phyloP scores from a whole-genome alignment of 2,888 invertebrate genomes.

The Apeira syringaria region DNA sequence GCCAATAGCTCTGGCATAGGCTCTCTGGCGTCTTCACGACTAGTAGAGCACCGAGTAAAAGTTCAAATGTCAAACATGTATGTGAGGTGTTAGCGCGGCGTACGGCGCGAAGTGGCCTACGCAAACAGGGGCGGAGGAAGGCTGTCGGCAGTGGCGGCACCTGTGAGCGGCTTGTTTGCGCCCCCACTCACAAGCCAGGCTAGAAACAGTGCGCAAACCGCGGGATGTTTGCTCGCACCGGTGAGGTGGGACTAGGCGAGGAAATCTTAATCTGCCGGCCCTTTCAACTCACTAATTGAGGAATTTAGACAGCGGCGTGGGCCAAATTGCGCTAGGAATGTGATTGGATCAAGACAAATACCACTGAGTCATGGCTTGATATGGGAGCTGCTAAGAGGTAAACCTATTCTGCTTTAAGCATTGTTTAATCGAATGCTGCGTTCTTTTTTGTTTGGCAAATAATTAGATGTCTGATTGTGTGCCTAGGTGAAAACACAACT shows the following conservation, averaged over 20 bases:
- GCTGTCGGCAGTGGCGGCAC: slow-evolving; percentile 52
- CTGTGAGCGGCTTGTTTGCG: slow-evolving; percentile 69
- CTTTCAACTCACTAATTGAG: slow-evolving; percentile 49
- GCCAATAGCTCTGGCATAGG: too few relatives aligned
- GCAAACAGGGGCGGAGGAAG: slow-evolving; percentile 58
- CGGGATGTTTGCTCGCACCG: slow-evolving; percentile 61
- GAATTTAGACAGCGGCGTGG: slow-evolving; percentile 34
- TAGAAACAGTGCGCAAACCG: slow-evolving; percentile 69
- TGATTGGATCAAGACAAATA: slow-evolving; percentile 24
- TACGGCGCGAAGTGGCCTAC: slow-evolving; percentile 55
- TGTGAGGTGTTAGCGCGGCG: slow-evolving; percentile 35
- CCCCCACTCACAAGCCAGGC: slow-evolving; percentile 70
- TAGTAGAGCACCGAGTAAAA: slow-evolving; percentile 29
- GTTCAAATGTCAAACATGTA: slow-evolving; percentile 50
- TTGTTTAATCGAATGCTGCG: too few relatives aligned
- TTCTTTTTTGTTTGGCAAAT: too few relatives aligned
- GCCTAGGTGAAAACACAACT: too few relatives aligned
- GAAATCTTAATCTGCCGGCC: slow-evolving; percentile 70
- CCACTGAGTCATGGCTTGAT: slow-evolving; percentile 13
- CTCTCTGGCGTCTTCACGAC: too few relatives aligned
- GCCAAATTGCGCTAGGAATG: slow-evolving; percentile 35
- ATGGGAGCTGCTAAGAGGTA: background rate
- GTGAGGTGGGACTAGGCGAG: slow-evolving; percentile 54
- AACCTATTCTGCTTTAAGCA: too few relatives aligned
- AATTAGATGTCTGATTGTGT: too few relatives aligned